Base-by-base conservation (phyloP, 2,797 vertebrate genomes). In the Brachyrhaphis roseni region DNA sequence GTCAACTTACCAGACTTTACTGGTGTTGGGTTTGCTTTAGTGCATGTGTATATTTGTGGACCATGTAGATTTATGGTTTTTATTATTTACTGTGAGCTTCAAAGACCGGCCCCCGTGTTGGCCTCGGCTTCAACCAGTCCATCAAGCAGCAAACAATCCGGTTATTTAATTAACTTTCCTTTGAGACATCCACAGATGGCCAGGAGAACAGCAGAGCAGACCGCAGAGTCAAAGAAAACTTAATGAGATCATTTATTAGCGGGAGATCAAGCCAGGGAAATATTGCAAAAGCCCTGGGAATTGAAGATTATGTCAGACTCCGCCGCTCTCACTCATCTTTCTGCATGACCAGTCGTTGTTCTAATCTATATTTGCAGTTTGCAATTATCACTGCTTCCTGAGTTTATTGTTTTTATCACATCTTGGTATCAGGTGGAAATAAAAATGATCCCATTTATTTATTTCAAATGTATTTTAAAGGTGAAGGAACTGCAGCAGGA, bases 401-500 rank as follows among this genome's bases (percentile, higher is more conserved):
- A 72, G 79, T 36, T 77, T 55, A 34, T 84, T 76, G 41, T 83
- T 34, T 80, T 31, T 3, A 57, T 78, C 77, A n/a, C 76, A 49
- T 82, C 76, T 59, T 77, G 84, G 7, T 71, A 66, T 39, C 28
- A 16, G 36, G 6, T 43, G 53, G 2, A 20, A 75, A 51, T 51
- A 23, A 53, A 51, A 59, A 16, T 51, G 55, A 57, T 51, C 11
- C 5, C 36, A 47, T 85, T n/a, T 70, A 15, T 31, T 15, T 72
- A 57, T 39, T 64, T 31, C 53, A 26, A 23, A 0, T 7, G 4
- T 36, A 8, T 31, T 39, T 85, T 49, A 13, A 18, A 94, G 93
- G 93, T 95, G 74, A 70, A 78, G 13, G 88, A 91, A 28, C 92
- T 95, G 89, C 91, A 87, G 82, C 81, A 62, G 75, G 89, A 96